Evolutionary conservation across 1,140 invertebrate species (phyloP), one percentile per base, ranked within the genome.

Genomic region (Dendrolimus punctatus): DNA sequence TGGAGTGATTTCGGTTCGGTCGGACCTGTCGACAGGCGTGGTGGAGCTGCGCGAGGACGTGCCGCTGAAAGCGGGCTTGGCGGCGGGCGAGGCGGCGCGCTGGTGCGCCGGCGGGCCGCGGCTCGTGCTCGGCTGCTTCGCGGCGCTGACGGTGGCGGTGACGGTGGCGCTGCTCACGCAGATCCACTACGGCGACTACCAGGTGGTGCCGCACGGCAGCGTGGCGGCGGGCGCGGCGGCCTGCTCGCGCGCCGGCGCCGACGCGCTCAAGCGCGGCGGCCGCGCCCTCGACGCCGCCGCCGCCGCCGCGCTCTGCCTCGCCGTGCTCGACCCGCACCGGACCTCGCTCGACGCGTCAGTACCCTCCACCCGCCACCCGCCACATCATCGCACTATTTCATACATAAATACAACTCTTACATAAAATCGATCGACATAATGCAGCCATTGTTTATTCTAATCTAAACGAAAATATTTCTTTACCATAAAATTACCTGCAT

Each of bases 191-290:
- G 90, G 91, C 5, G 89, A 92, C 66, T 90, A 89, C 76, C 73
- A 93, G 92, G 88, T 93, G 57, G 88, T 89, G 51, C 89, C 90
- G 7, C 93, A 94, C 88, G 94, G 93, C 43, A 93, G 92, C 62
- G 93, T 95, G 48, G 91, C 92, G 5, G 91, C 92, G 40, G 93
- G 94, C 62, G 91, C 90, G 68, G 80, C 88, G 57, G 87, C 91
- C 69, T 95, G 94, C 84, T 94, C 93, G 39, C 80, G 89, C 59
- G 90, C 93, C 60, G 94, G 94, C 39, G 90, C 91, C 5, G 80
- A 89, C 57, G 88, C 91, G 63, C 80, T 94, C 53, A 89, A 90
- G 68, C 87, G 88, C 63, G 92, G 91, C 46, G 93, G 92, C 6
- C 92, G 92, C 76, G 90, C 93, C 38, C 76, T 93, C 3, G 93